Evolutionary conservation across 2,888 invertebrate genomes (phyloP).

Genomic region (Neoaliturus tenellus): DNA sequence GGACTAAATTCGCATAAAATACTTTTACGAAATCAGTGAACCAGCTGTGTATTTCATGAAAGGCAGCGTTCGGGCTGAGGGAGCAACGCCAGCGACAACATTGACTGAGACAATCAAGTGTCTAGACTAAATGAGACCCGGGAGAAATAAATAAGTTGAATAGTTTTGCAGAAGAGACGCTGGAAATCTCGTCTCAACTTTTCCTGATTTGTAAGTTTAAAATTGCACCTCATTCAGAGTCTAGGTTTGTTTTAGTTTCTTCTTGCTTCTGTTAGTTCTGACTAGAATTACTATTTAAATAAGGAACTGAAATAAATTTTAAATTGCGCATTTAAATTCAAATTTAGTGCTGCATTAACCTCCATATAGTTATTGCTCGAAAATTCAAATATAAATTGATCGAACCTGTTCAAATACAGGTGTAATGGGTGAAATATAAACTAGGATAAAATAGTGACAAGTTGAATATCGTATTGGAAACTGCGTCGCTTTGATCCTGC

Average conservation of each 20-base stretch:
- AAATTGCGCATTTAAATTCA: too few species aligned
- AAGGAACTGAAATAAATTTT: too few species aligned
- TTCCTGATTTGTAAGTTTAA: conserved; percentile 43
- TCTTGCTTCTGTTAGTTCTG: not conserved
- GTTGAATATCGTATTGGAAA: conserved; percentile 1
- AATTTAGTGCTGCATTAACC: too few species aligned
- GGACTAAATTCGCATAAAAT: too few species aligned
- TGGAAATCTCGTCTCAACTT: conserved; percentile 29
- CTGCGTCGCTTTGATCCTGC: not conserved
- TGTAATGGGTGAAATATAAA: not conserved
- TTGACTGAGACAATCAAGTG: conserved; percentile 15
- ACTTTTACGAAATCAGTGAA: too few species aligned
- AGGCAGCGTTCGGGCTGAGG: not conserved
- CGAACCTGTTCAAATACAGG: too few species aligned
- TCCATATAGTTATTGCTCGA: too few species aligned
- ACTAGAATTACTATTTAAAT: too few species aligned
- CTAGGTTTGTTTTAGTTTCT: not conserved
- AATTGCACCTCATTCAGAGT: conserved; percentile 24
- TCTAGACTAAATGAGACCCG: conserved; percentile 5
- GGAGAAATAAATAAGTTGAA: conserved; percentile 20
- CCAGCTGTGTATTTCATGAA: too few species aligned
- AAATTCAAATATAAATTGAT: too few species aligned
- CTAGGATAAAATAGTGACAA: not conserved
- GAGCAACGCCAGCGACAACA: not conserved
- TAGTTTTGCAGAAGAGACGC: conserved; percentile 17